Base-by-base conservation (phyloP, 2,113 vertebrate species). In the Leiothrix lutea region DNA sequence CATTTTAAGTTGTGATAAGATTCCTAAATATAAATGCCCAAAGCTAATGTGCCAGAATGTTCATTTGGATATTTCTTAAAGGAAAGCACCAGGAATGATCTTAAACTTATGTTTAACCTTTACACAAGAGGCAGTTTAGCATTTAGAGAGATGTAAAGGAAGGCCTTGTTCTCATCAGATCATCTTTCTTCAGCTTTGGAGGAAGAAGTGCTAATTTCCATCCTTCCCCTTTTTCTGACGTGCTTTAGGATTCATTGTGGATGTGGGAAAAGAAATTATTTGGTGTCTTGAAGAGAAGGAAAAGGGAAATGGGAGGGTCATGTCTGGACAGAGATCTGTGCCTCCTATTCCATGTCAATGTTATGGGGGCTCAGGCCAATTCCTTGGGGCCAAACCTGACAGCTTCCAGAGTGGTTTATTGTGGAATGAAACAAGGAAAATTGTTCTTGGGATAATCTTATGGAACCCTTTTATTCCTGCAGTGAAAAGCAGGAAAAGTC, bases 321-420 rank as follows among this genome's bases (percentile, higher is more conserved):
- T 48, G 45, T 28, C 77, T 77, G 54, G 12, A 65, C 45, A 79
- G 44, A 78, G 19, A 62, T 33, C 22, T 11, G 54, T 53, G 69
- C 33, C 67, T 73, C 1, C 0, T 35, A 25, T 36, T 79, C 73
- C 29, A 14, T 29, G 9, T 48, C 80, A 57, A 0, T 2, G 0
- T n/a, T 45, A 12, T 0, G 4, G 40, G 48, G 35, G 35, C 10
- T n/a, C 29, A 38, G 56, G 56, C 44, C 74, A 64, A 24, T 33
- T 60, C 47, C 25, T 80, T 70, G 74, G 70, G 47, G 45, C 47
- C 67, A 70, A 81, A 87, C 33, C 44, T 57, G 42, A 38, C 42
- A 74, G 31, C 7, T 28, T n/a, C 50, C 15, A 35, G 24, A 22
- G 62, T 0, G 1, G 28, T 35, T 82, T 54, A 21, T 4, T 51